Evolutionary conservation across 2,888 invertebrate genomes (phyloP).

Genomic region (Antitype chi): DNA sequence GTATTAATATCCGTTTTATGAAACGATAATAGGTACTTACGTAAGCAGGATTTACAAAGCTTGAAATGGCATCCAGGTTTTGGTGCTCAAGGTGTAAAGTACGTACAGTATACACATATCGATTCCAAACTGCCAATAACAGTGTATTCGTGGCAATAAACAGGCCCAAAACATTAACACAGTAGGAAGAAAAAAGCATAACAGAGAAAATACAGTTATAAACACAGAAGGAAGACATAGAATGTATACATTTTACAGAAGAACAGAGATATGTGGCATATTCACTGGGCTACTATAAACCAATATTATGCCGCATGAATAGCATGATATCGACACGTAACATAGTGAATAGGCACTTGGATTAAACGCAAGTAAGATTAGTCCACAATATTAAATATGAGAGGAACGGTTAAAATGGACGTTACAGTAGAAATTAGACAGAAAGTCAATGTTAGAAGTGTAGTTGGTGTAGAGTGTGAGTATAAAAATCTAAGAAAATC

Average conservation of each 20-base stretch:
- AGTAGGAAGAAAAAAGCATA: constrained; percentile 6
- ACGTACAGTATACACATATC: background rate
- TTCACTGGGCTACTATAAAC: constrained; percentile 12
- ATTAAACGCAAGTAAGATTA: constrained; percentile 9
- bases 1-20: background rate
- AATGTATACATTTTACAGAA: constrained; percentile 15
- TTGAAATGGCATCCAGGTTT: background rate
- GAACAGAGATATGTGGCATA: background rate
- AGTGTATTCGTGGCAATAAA: background rate
- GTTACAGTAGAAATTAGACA: constrained; percentile 6
- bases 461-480: constrained; percentile 39
- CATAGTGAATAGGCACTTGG: constrained; percentile 1
- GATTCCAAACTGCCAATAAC: background rate
- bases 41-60: background rate
- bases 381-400: constrained; percentile 32
- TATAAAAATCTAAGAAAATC: constrained; percentile 25
- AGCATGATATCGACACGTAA: background rate
- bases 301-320: background rate
- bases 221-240: constrained; percentile 17
- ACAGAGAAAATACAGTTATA: constrained; percentile 3
- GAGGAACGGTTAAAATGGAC: constrained; percentile 45
- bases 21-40: background rate
- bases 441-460: constrained; percentile 8
- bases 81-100: background rate
- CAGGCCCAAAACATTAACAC: constrained; percentile 45